These are phyloP conservation scores for Hymenochirus boettgeri DNA, from an alignment of 2,113 vertebrate species.

Conservation along the genomic window DNA sequence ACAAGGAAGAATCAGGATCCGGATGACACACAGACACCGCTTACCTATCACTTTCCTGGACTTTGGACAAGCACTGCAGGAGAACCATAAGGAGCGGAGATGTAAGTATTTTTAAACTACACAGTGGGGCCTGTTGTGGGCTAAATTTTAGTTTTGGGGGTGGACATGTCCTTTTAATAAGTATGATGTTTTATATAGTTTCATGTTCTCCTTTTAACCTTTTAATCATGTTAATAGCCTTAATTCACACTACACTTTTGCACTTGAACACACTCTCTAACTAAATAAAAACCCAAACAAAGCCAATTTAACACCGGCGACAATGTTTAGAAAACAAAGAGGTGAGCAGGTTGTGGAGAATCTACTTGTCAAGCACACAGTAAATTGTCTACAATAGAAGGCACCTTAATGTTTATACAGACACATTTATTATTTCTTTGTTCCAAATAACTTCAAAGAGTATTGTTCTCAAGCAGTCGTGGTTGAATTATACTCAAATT, in stretches of 20 bases:
- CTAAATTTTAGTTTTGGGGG: too few species aligned
- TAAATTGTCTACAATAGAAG: slow-evolving; percentile 34
- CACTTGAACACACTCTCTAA: neutral
- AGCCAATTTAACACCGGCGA: neutral
- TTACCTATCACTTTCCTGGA: too few species aligned
- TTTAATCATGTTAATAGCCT: neutral
- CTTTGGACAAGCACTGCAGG: too few species aligned
- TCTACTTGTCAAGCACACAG: slow-evolving; percentile 8
- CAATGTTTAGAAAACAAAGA: slow-evolving; percentile 1
- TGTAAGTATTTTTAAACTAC: too few species aligned
- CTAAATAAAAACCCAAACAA: slow-evolving; percentile 5
- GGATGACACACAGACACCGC: too few species aligned
- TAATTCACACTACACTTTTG: slow-evolving; percentile 1
- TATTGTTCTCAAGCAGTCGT: slow-evolving; percentile 15
- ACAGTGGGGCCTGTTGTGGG: too few species aligned
- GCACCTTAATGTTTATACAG: slow-evolving; percentile 36
- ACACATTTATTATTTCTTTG: slow-evolving; percentile 22
- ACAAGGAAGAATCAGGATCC: too few species aligned
- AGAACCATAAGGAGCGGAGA: too few species aligned
- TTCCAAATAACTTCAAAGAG: slow-evolving; percentile 19
- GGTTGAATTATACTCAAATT: slow-evolving; percentile 19
- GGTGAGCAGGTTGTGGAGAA: slow-evolving; percentile 23
- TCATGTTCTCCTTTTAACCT: too few species aligned
- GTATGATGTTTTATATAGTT: too few species aligned
- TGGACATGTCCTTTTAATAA: too few species aligned